These are phyloP conservation scores for Tetragonula carbonaria DNA, from an alignment of 2,888 invertebrate species.

Conservation along the genomic window DNA sequence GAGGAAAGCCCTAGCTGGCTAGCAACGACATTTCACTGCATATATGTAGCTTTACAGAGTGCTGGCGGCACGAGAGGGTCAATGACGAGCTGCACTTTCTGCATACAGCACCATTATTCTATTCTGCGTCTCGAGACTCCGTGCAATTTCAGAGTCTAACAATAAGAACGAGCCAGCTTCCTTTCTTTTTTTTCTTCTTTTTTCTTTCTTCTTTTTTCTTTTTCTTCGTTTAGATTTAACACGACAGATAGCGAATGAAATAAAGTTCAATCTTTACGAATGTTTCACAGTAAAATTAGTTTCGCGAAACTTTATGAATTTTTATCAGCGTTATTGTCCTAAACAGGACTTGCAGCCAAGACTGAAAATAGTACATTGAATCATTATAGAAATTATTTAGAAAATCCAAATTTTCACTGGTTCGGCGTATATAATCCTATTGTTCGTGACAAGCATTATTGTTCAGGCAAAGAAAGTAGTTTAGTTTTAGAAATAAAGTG, in stretches of 20 bases:
- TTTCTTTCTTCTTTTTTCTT: no score
- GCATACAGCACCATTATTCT: background rate
- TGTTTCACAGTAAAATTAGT: no score
- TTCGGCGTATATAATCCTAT: background rate
- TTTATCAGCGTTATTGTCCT: no score
- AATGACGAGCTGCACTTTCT: conserved; percentile 12
- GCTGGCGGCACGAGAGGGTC: background rate
- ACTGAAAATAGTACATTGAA: no score
- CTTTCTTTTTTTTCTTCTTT: background rate
- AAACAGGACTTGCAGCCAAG: no score
- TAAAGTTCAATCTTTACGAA: background rate
- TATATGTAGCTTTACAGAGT: background rate
- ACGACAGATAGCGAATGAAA: background rate
- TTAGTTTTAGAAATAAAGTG: no score
- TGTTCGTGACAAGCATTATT: background rate
- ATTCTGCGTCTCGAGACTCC: background rate
- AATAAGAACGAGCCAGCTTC: background rate
- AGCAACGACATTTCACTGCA: background rate
- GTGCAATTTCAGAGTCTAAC: background rate
- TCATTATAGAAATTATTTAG: no score
- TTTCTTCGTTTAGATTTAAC: background rate
- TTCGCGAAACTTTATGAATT: no score
- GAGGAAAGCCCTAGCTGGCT: background rate
- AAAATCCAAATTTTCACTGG: no score
- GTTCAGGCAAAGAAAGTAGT: no score